A percentile compares a stretch with the other conserved stretches of the same genome.
phyloP scores from a whole-genome alignment of 2,888 invertebrate species.

The Lasioglossum malachurum region DNA sequence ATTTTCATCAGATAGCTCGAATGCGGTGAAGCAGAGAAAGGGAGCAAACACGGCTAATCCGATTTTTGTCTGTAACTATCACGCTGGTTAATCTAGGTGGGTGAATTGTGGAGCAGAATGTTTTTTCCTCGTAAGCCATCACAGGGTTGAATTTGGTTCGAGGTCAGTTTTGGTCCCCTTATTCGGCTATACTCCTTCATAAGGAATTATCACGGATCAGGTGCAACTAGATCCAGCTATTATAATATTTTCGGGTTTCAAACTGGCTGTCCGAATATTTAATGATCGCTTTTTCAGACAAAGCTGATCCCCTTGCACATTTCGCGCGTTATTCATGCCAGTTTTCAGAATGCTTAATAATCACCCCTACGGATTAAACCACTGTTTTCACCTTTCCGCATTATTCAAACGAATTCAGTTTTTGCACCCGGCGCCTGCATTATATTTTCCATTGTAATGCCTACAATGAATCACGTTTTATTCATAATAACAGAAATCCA shows the following conservation, averaged over 20 bases:
- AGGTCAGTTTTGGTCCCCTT: background rate
- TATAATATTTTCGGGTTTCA: background rate
- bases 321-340: background rate
- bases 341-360: background rate
- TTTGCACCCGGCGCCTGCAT: background rate
- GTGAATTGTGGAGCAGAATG: background rate
- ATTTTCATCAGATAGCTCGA: background rate
- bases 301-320: background rate
- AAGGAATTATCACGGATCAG: background rate
- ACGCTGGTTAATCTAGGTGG: background rate
- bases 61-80: background rate
- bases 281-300: background rate
- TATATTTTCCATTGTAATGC: slow-evolving; percentile 13
- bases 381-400: background rate
- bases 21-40: background rate
- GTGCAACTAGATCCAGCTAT: background rate
- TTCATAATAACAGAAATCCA: background rate
- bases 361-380: background rate
- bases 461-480: background rate
- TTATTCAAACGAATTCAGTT: slow-evolving; percentile 10
- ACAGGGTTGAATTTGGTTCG: background rate
- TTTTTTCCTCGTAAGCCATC: background rate
- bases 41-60: background rate
- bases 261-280: background rate
- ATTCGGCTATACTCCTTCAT: background rate